A percentile compares a stretch with the other conserved stretches of the same genome.
These are phyloP conservation scores for Porites lobata DNA, from an alignment of 92 coral and sea anemone genomes.

Conservation along the genomic window DNA sequence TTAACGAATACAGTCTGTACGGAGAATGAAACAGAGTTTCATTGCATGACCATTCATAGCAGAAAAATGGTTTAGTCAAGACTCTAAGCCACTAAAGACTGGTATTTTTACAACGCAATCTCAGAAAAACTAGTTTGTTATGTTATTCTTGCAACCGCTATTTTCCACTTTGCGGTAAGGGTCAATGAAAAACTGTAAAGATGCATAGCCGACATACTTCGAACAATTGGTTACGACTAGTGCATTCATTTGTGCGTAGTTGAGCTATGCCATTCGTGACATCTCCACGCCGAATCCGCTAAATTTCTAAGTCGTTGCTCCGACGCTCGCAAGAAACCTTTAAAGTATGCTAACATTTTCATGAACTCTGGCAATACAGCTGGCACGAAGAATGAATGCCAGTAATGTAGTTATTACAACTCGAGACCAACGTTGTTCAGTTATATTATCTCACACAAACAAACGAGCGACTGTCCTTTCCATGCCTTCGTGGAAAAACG, in stretches of 20 bases:
- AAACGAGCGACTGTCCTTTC: slow-evolving; percentile 55
- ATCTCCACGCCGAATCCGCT: slow-evolving; percentile 20
- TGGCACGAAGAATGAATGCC: slow-evolving; percentile 45
- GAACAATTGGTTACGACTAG: slow-evolving; percentile 82
- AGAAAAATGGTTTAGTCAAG: background rate
- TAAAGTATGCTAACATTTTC: slow-evolving; percentile 43
- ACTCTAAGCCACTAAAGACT: background rate
- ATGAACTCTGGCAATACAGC: slow-evolving; percentile 37
- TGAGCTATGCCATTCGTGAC: slow-evolving; percentile 52
- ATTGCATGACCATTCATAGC: background rate
- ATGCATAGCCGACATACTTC: slow-evolving; percentile 87
- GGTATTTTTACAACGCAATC: background rate
- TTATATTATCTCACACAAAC: slow-evolving; percentile 21
- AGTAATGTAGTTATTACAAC: slow-evolving; percentile 44
- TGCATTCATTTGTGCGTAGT: slow-evolving; percentile 75
- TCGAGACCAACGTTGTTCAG: slow-evolving; percentile 52
- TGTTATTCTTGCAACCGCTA: slow-evolving; percentile 55
- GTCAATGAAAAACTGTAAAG: slow-evolving; percentile 65
- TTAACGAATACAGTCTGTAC: no score
- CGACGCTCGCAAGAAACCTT: slow-evolving; percentile 28
- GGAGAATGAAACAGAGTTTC: background rate
- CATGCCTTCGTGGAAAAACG: slow-evolving; percentile 25
- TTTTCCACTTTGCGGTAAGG: slow-evolving; percentile 71
- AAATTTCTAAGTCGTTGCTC: slow-evolving; percentile 19
- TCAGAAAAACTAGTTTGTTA: background rate